Conservation (phyloP, 1,140 invertebrate species). For the Pygmarrhopalites habei region DNA sequence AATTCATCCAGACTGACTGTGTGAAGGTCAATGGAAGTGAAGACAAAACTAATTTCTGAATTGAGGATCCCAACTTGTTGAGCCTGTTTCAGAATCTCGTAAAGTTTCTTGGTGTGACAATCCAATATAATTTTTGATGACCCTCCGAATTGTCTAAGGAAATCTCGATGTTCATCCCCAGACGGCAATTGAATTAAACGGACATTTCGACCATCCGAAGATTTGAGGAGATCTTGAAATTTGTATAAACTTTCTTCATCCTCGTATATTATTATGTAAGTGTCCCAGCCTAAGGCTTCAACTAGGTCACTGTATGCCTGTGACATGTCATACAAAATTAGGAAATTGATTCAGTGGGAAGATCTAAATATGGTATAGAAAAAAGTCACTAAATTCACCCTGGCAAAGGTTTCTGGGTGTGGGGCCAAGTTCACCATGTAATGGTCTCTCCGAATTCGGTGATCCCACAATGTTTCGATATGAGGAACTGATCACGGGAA, state of each 20-base stretch:
- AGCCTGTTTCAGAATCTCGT: slow-evolving; percentile 60
- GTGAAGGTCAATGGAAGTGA: slow-evolving; percentile 74
- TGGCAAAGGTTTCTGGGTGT: slow-evolving; percentile 78
- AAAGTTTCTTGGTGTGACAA: slow-evolving; percentile 59
- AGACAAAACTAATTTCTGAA: slow-evolving; percentile 63
- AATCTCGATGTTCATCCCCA: slow-evolving; percentile 49
- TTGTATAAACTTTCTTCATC: slow-evolving; percentile 86
- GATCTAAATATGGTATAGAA: no score
- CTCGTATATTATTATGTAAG: slow-evolving; percentile 90
- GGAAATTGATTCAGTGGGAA: no score
- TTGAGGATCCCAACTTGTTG: slow-evolving; percentile 79
- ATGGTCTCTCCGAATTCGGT: slow-evolving; percentile 71
- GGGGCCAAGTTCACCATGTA: slow-evolving; percentile 90
- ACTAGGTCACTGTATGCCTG: slow-evolving; percentile 86
- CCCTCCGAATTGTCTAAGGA: slow-evolving; percentile 56
- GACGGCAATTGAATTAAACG: slow-evolving; percentile 43
- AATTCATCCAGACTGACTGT: slow-evolving; percentile 86
- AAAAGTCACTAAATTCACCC: slow-evolving; percentile 53
- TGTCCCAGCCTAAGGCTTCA: slow-evolving; percentile 81
- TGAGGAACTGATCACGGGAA: no score
- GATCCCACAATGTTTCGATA: slow-evolving; percentile 87
- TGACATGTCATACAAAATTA: neutral
- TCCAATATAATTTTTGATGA: slow-evolving; percentile 59
- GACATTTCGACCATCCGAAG: slow-evolving; percentile 56
- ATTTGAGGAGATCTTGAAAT: slow-evolving; percentile 84